A percentile compares a stretch with the other conserved stretches of the same genome.
phyloP scores from a whole-genome alignment of 2,797 vertebrate species.

The Natrix natrix region DNA sequence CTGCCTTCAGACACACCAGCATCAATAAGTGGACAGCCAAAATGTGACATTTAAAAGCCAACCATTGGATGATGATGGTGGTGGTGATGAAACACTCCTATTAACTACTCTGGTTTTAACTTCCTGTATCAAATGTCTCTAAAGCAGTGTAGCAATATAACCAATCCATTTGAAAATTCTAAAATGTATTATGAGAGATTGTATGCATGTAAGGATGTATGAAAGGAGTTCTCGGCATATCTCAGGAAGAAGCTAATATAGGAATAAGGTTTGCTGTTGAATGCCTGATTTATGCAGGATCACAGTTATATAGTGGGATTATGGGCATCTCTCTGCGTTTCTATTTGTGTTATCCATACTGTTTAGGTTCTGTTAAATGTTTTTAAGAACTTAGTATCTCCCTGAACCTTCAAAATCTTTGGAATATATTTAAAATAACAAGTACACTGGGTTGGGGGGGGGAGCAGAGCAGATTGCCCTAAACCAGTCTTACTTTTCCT shows the following conservation, averaged over 20 bases:
- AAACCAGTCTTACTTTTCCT: neutral
- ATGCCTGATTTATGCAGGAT: neutral
- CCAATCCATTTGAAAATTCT: slow-evolving; percentile 41
- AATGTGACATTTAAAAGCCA: slow-evolving; percentile 68
- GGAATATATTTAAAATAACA: slow-evolving; percentile 21
- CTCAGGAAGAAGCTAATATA: slow-evolving; percentile 43
- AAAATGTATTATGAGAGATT: slow-evolving; percentile 43
- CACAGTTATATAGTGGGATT: slow-evolving; percentile 26
- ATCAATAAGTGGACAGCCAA: slow-evolving; percentile 60
- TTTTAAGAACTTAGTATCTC: neutral
- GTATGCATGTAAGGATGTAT: slow-evolving; percentile 34
- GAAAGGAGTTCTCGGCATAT: slow-evolving; percentile 41
- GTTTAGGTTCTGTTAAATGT: neutral
- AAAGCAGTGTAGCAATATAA: slow-evolving; percentile 32
- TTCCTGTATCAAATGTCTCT: slow-evolving; percentile 19
- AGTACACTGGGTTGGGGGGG: slow-evolving; percentile 9
- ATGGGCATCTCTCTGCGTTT: neutral
- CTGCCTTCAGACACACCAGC: slow-evolving; percentile 60
- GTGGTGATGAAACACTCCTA: slow-evolving; percentile 23
- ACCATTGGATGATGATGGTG: neutral
- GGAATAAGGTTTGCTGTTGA: neutral
- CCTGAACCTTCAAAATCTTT: neutral
- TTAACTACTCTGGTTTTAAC: slow-evolving; percentile 34
- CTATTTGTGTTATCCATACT: neutral
- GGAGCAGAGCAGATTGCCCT: neutral